Evolutionary conservation across 2,888 invertebrate species (phyloP).

Genomic region (Drosophila fungiperda): DNA sequence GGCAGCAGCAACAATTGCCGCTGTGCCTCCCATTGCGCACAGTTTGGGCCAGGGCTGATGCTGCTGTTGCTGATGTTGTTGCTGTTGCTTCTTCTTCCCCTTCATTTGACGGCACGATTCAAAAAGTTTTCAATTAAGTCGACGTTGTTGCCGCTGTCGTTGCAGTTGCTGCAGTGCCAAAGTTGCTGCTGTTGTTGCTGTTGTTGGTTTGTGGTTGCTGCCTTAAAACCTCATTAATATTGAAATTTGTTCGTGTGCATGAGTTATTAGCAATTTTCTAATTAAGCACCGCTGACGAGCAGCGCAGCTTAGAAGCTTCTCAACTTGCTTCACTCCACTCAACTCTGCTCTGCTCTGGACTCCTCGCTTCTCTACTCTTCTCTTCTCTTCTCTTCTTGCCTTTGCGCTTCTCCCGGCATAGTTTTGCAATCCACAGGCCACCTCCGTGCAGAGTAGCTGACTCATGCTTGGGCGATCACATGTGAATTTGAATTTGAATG

Average conservation of each 20-base stretch:
- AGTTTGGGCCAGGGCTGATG: constrained; percentile 51
- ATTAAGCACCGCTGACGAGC: constrained; percentile 69
- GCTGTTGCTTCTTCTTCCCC: constrained; percentile 17
- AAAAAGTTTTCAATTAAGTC: constrained; percentile 75
- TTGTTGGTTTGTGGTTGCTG: constrained; percentile 30
- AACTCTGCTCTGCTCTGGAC: neutral
- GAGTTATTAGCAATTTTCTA: constrained; percentile 83
- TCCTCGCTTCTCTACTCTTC: neutral
- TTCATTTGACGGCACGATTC: constrained; percentile 61
- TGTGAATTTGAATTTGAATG: constrained; percentile 72
- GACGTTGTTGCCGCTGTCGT: constrained; percentile 47
- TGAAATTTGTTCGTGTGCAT: constrained; percentile 80
- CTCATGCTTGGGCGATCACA: constrained; percentile 75
- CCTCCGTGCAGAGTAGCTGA: constrained; percentile 25
- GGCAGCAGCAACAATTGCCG: constrained; percentile 56
- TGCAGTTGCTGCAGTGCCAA: constrained; percentile 25
- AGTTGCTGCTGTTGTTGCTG: constrained; percentile 31
- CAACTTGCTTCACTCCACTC: neutral
- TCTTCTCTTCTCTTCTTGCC: neutral
- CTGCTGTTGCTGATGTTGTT: neutral
- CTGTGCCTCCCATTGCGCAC: constrained; percentile 74
- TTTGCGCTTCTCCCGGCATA: neutral
- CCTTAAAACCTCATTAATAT: constrained; percentile 80
- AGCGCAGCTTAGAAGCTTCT: constrained; percentile 25
- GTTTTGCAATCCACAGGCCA: constrained; percentile 15